Base-by-base conservation (phyloP, 1,140 invertebrate species). In the Drosophila orosa region DNA sequence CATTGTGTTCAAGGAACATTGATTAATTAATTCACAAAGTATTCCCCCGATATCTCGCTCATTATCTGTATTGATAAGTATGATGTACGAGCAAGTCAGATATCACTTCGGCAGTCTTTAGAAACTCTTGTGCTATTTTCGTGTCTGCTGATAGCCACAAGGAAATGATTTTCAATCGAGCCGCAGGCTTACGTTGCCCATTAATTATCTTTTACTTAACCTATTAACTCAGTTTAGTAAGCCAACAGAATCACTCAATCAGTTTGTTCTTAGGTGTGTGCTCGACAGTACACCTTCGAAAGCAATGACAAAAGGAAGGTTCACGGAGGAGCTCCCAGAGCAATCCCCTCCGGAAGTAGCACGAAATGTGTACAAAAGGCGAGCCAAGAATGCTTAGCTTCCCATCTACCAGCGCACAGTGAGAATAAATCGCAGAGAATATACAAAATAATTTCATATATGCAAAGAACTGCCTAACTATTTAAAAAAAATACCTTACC, bases 321-420 rank as follows among this genome's bases (percentile, higher is more conserved):
- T 37, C n/a, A 12, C 31, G 5, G 62, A 45, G 31, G 55, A 69
- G 61, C 27, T 44, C 74, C 50, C 42, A 66, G 61, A 55, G 35
- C 54, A 65, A 66, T 47, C 35, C 63, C 65, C 65, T 44, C 66
- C 80, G 80, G 81, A 83, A 83, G 80, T 74, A 37, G 39, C 37
- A 56, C n/a, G 27, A 44, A 44, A 52, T 54, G 39, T 61, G 57
- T 29, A 77, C 66, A 72, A 76, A 76, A 84, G 71, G 45, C 62
- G 73, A 74, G 59, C 62, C 48, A 58, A 37, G 74, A 80, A 59
- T 59, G 47, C 35, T 39, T 33, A 25, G 25, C 39, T 40, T 25
- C 55, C 24, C 54, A 33, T 37, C 31, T 42, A 54, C 56, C 57
- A 35, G 33, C 44, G 45, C 77, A 80, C 67, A 2, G 48, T 52